These are phyloP conservation scores for Pyrrhia umbra DNA, from an alignment of 2,888 invertebrate species.

Conservation along the genomic window DNA sequence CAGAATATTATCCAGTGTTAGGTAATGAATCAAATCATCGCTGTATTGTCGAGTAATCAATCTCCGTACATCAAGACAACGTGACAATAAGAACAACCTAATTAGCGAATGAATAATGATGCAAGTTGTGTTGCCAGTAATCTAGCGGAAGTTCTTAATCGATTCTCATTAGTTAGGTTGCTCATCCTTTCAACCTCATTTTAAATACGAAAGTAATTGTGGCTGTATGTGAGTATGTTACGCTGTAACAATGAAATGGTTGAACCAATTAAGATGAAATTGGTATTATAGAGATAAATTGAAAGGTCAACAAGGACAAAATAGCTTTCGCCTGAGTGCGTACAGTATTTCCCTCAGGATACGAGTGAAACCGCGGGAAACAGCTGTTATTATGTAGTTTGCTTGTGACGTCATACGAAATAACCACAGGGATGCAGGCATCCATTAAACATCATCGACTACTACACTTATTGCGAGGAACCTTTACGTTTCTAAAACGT, in stretches of 20 bases:
- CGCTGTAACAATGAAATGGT: background rate
- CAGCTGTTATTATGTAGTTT: too few relatives aligned
- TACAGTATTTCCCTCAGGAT: too few relatives aligned
- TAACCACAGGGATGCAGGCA: too few relatives aligned
- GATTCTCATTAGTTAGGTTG: background rate
- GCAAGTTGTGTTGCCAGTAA: conserved; percentile 42
- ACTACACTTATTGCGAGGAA: too few relatives aligned
- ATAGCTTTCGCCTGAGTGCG: too few relatives aligned
- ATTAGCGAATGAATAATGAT: conserved; percentile 53
- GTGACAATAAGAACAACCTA: conserved; percentile 44
- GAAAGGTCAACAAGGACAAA: too few relatives aligned
- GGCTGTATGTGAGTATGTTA: too few relatives aligned
- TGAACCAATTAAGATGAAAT: background rate
- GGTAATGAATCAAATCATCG: conserved; percentile 49
- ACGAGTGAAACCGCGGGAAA: too few relatives aligned
- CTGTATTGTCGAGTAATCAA: conserved; percentile 46
- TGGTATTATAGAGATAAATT: too few relatives aligned
- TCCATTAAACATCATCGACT: too few relatives aligned
- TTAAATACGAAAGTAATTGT: background rate
- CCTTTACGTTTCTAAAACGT: too few relatives aligned
- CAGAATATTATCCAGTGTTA: background rate
- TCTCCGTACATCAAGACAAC: conserved; percentile 35
- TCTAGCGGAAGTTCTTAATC: conserved; percentile 40
- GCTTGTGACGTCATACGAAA: too few relatives aligned
- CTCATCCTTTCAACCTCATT: background rate